A percentile compares a stretch with the other conserved stretches of the same genome.
Conservation (phyloP, 2,888 invertebrate species). For the Latrodectus hesperus region DNA sequence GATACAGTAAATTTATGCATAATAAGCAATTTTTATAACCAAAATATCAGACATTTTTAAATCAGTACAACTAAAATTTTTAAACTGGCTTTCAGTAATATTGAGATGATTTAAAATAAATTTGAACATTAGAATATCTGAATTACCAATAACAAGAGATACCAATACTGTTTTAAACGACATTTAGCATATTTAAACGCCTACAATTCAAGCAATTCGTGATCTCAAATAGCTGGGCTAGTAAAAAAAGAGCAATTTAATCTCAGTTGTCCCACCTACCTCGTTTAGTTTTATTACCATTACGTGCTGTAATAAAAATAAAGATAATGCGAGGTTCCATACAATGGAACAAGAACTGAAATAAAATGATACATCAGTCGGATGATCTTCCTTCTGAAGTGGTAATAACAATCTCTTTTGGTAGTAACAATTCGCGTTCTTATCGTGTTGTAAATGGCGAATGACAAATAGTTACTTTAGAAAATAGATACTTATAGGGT, state of each 20-base stretch:
- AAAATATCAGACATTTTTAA: too few relatives aligned
- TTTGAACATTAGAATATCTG: too few relatives aligned
- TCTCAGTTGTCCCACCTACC: constrained; percentile 18
- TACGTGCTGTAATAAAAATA: constrained; percentile 40
- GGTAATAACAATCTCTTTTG: constrained; percentile 33
- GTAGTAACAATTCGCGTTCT: constrained; percentile 54
- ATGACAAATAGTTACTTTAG: constrained; percentile 24
- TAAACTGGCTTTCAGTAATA: too few relatives aligned
- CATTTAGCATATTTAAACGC: neutral
- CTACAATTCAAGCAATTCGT: constrained; percentile 35
- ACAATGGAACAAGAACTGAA: constrained; percentile 45
- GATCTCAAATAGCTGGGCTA: constrained; percentile 10
- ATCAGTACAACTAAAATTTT: too few relatives aligned
- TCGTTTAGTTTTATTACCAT: constrained; percentile 38
- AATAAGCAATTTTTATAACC: too few relatives aligned
- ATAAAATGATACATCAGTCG: constrained; percentile 64
- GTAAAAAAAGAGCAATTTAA: constrained; percentile 41
- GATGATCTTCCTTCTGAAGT: constrained; percentile 10
- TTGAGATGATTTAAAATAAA: too few relatives aligned
- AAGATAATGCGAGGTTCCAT: constrained; percentile 31
- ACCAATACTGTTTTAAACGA: too few relatives aligned
- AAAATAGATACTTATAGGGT: constrained; percentile 28
- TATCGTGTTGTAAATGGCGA: constrained; percentile 27
- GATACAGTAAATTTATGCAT: too few relatives aligned
- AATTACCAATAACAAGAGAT: too few relatives aligned